Conservation (phyloP, 92 coral and sea anemone species). For the Virgularia gustaviana region DNA sequence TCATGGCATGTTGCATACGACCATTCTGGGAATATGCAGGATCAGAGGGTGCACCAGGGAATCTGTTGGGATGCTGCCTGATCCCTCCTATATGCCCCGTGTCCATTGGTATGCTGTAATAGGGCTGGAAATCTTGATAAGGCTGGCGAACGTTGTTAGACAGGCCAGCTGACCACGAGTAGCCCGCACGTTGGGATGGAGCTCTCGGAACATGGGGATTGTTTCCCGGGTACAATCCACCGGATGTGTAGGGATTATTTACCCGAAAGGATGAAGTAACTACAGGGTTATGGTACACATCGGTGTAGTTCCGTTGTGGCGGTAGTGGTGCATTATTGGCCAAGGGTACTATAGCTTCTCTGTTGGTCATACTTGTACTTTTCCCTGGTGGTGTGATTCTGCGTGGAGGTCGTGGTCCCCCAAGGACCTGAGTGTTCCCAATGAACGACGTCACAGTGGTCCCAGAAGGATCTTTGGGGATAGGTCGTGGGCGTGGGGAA, state of each 20-base stretch:
- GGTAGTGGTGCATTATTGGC: not conserved
- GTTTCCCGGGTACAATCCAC: not conserved
- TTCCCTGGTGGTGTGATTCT: conserved; percentile 10
- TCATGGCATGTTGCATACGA: not conserved
- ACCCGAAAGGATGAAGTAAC: not conserved
- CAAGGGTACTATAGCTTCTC: not conserved
- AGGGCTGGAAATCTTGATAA: not conserved
- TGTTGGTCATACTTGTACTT: not conserved
- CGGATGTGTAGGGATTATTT: not conserved
- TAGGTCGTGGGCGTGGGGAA: not conserved
- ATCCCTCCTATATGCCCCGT: not conserved
- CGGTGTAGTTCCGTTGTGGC: conserved; percentile 10
- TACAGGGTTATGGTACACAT: not conserved
- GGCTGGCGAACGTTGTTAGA: no score
- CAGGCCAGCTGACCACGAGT: no score
- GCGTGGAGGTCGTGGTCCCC: not conserved
- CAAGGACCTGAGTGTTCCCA: not conserved
- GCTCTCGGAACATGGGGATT: not conserved
- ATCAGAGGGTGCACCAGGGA: not conserved
- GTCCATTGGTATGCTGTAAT: not conserved
- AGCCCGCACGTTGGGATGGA: not conserved
- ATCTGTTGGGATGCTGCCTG: conserved; percentile 1
- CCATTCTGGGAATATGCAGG: conserved; percentile 9
- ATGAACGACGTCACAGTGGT: no score
- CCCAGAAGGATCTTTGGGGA: not conserved